Base-by-base conservation (phyloP, 1,140 invertebrate genomes). In the Asobara japonica region DNA sequence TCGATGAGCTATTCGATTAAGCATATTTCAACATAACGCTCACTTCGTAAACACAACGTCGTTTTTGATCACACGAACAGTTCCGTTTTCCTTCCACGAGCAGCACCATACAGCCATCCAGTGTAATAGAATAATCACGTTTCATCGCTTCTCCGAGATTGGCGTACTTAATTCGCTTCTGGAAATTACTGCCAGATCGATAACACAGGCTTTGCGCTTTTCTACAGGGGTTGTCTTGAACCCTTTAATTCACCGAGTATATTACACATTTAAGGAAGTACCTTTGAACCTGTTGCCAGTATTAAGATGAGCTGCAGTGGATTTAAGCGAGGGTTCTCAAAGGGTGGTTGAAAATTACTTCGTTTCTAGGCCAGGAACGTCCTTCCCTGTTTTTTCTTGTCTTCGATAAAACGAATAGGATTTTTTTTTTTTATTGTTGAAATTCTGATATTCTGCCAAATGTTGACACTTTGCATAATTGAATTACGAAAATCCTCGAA, bases 121-220 rank as follows among this genome's bases (percentile, higher is more conserved):
- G 20, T 3, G 51, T 69, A 69, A 69, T 69, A 69, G 67, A 69
- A 69, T 69, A 69, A 69, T 69, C 67, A 69, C 67, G 67, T 69
- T 69, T 51, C 41, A 69, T 69, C 67, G 67, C 67, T 33, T 69
- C 51, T 18, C 67, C 10, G 67, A 69, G 67, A 69, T 69, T 69
- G 67, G 51, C 29, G 30, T 62, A 69, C 67, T 69, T 69, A 69
- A 69, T 69, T 69, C 61, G 67, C 67, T 69, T 62, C 67, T 31
- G 60, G 51, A 56, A 69, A 69, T 69, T 69, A 69, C 67, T 31
- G 29, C 51, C 20, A 36, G 67, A 61, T 69, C 67, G 67, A 69
- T 69, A 61, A 33, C 67, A 69, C 67, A 3, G 56, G 67, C 67
- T 69, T 33, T 60, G 8, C 51, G 36, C n/a, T 36, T 69, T 51